Percentiles rank a stretch among this genome's conserved stretches.
These are phyloP conservation scores for Ischnus inquisitorius DNA, from an alignment of 2,888 invertebrate genomes.

Conservation along the genomic window DNA sequence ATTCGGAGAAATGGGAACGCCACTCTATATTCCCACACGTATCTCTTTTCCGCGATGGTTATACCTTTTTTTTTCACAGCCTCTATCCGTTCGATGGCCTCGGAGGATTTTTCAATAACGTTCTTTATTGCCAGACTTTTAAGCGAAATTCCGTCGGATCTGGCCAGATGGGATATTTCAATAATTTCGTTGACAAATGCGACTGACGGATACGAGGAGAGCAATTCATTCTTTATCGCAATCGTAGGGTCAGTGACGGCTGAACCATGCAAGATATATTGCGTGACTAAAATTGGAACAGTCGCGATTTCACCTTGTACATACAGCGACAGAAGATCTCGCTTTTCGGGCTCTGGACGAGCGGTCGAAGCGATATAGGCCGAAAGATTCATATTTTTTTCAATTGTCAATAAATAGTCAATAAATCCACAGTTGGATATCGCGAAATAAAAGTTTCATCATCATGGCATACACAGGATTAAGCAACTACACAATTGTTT, in stretches of 20 bases:
- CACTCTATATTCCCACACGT: conserved; percentile 33
- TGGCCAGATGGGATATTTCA: background rate
- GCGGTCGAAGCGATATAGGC: too few species aligned
- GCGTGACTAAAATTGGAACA: background rate
- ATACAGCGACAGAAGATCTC: too few species aligned
- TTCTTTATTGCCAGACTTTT: conserved; percentile 27
- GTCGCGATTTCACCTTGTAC: background rate
- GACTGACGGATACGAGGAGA: background rate
- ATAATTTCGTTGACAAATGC: conserved; percentile 19
- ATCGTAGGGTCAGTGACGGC: background rate
- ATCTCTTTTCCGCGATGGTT: conserved; percentile 1
- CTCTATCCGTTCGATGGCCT: conserved; percentile 1
- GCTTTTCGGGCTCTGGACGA: too few species aligned
- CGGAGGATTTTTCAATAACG: conserved; percentile 27
- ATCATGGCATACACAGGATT: too few species aligned
- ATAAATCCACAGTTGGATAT: too few species aligned
- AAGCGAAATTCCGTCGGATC: background rate
- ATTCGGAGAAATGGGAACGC: conserved; percentile 55
- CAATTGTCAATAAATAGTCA: too few species aligned
- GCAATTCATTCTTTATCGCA: conserved; percentile 10
- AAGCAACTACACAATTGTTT: too few species aligned
- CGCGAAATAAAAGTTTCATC: too few species aligned
- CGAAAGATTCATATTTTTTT: too few species aligned
- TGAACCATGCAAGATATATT: background rate
- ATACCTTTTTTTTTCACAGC: background rate